These are phyloP conservation scores for Neopelma chrysocephalum DNA, from an alignment of 2,797 vertebrate species.

Conservation along the genomic window DNA sequence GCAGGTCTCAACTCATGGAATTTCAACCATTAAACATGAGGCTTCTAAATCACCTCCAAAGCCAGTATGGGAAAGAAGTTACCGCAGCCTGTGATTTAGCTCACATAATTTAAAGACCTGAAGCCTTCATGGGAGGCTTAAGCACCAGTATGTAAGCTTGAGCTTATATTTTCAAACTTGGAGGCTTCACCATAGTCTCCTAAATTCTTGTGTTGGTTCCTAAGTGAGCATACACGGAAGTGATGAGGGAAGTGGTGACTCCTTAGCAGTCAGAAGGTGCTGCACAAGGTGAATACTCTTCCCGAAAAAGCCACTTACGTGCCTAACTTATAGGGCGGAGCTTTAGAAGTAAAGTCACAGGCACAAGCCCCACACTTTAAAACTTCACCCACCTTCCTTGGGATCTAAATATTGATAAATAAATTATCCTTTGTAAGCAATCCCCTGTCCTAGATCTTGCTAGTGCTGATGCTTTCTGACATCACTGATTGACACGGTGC, in stretches of 20 bases:
- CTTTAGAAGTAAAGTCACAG: background rate
- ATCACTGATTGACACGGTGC: rapidly evolving
- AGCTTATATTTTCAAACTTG: background rate
- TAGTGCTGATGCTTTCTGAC: background rate
- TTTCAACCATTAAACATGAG: background rate
- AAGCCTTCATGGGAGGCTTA: background rate
- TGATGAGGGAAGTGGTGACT: background rate
- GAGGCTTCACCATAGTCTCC: background rate
- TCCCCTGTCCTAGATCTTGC: background rate
- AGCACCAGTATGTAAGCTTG: background rate
- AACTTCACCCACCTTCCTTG: background rate
- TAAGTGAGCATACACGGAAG: background rate
- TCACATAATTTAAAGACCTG: background rate
- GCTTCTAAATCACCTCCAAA: constrained; percentile 5
- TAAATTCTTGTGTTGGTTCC: background rate
- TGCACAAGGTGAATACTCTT: background rate
- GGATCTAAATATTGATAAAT: background rate
- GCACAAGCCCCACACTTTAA: background rate
- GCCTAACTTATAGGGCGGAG: background rate
- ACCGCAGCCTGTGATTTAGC: background rate
- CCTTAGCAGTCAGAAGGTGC: background rate
- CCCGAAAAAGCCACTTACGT: background rate
- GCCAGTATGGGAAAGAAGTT: background rate
- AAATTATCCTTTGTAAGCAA: background rate
- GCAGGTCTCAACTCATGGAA: background rate